Evolutionary conservation across 2,797 vertebrate species (phyloP), one percentile per base, ranked within the genome.

Genomic region (Lemur catta): DNA sequence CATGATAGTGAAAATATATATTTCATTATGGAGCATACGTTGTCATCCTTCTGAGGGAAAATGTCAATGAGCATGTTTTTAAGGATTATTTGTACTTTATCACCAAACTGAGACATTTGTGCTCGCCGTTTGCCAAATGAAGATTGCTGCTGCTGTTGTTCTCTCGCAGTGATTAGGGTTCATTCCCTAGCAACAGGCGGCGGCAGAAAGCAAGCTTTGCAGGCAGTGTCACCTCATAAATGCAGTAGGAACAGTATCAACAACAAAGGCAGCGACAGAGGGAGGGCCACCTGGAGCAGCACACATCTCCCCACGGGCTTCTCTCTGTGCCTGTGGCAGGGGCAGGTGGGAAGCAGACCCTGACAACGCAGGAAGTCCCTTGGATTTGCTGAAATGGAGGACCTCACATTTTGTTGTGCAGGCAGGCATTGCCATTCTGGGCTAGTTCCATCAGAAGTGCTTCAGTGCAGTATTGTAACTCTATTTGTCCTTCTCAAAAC

Each of bases 181-280:
- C 80, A 63, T 94, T 43, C 65, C 61, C 30, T 57, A 87, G 92
- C 82, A 84, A 93, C 78, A 93, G 59, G 69, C 26, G 30, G 67
- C 35, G 22, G 76, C 48, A 88, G 89, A 50, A 67, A 92, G 84
- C 14, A 41, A 89, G 82, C 63, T 46, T n/a, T 20, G 80, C 28
- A 2, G 14, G 35, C n/a, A 35, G 24, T 11, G 43, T 57, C 46
- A 1, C 41, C 76, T 41, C 14, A 63, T 57, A 84, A 80, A 38
- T 6, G 0, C 14, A 22, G 48, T 0, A 1, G 82, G 94, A 3
- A 18, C 35, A 7, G 76, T 18, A 18, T 71, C 92, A 75, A 82
- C 76, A 89, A 30, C 50, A 50, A 43, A 76, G 52, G 0, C 52
- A 28, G 90, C 76, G 8, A 4, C 1, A 4, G 33, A 4, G 17